Base-by-base conservation (phyloP, 2,113 vertebrate genomes). In the Ascaphus truei region DNA sequence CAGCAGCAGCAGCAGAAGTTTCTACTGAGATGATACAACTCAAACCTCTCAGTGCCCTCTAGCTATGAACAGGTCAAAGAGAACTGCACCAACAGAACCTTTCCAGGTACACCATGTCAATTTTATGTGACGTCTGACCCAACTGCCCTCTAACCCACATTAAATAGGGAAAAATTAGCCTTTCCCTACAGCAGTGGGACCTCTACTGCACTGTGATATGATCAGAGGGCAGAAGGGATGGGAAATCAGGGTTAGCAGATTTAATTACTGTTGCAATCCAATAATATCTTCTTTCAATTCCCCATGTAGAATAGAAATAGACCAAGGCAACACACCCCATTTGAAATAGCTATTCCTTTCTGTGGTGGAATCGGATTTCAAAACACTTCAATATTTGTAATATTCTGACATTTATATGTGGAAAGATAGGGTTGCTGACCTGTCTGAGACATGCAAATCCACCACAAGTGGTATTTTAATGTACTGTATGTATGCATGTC, bases 221-320 rank as follows among this genome's bases (percentile, higher is more conserved):
- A 50, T 61, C 67, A 71, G 56, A 71, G 67, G 67, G 56, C 67
- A 71, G 31, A 12, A 13, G 23, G 52, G 16, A 36, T 52, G 18
- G 57, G 34, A 52, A 69, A 69, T 51, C 43, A 69, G 43, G 43
- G 31, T 20, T 20, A 36, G 55, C n/a, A 68, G 60, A 50, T 47
- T 60, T 45, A 7, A 68, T 68, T 68, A 68, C 66, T 34, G 15
- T 7, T 45, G 39, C 31, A 68, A 68, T 68, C 29, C 12, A 60
- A 68, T 68, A 60, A 50, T n/a, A 23, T 7, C 5, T 56, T 7
- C 5, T 56, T 27, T 48, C 52, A 41, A 25, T 34, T 31, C 9
- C 11, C 27, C 15, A 36, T 48, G 51, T 43, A 30, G 22, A 48
- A 68, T 9, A 51, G 9, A 39, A 60, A 50, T 36, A 57, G 53